Conservation (phyloP, 2,113 vertebrate genomes). For the Centropus bengalensis region DNA sequence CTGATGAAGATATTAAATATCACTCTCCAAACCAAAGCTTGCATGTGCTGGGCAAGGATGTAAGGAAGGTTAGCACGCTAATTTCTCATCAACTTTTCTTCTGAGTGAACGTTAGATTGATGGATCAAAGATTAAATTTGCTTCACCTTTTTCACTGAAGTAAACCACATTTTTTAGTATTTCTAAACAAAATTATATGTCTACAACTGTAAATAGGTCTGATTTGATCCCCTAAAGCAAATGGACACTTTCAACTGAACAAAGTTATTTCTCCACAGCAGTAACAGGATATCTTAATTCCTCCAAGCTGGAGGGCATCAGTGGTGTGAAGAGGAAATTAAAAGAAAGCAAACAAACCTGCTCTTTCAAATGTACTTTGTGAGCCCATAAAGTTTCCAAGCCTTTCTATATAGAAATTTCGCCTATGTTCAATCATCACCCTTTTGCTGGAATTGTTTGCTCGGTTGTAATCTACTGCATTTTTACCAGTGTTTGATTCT, state of each 20-base stretch:
- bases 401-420: not conserved
- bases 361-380: not conserved
- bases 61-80: not conserved
- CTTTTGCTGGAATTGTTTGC: not conserved
- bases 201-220: not conserved
- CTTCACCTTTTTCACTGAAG: not conserved
- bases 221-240: not conserved
- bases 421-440: not conserved
- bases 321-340: not conserved
- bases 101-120: not conserved
- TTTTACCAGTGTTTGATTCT: not conserved
- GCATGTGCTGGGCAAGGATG: not conserved
- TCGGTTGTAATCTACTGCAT: not conserved
- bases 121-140: not conserved
- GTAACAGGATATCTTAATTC: not conserved
- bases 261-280: not conserved
- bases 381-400: not conserved
- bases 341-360: not conserved
- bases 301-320: not conserved
- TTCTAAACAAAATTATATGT: not conserved
- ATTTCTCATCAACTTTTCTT: not conserved
- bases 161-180: not conserved
- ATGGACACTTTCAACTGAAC: not conserved
- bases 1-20: not conserved
- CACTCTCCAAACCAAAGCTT: not conserved